Base-by-base conservation (phyloP, 1,140 invertebrate species). In the Bicyclus anynana region DNA sequence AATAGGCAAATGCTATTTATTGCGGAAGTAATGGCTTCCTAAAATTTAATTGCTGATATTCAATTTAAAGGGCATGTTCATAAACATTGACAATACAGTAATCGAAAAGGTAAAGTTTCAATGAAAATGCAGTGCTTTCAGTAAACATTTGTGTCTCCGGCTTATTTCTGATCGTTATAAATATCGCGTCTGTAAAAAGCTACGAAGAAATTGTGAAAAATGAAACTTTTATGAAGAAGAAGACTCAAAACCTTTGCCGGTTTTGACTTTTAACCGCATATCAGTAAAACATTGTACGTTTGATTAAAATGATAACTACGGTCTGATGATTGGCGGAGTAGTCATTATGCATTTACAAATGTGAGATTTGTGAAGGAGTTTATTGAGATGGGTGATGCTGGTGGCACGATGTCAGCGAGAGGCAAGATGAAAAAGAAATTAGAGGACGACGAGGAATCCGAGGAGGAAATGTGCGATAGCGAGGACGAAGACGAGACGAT, bases 21-120 rank as follows among this genome's bases (percentile, higher is more conserved):
- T 89, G 82, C 83, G 83, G 87, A 89, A 89, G 86, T 89, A 89
- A 89, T 89, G 87, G 87, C 87, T 89, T 89, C 87, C 87, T 82
- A 88, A 84, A 81, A 72, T 80, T 82, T 86, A 88, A 89, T 87
- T 89, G 78, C 69, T 74, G 70, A 67, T 70, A 74, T 75, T 76
- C 48, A 77, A 67, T 77, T 73, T 73, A 60, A 67, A 72, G 75
- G 51, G 47, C 56, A 58, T 71, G 77, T 76, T 80, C 67, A 69
- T 65, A 55, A 51, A 56, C 51, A 63, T 55, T 44, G 59, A 62
- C 59, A 26, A 68, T 70, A 66, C 54, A 54, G 64, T 49, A 38
- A 53, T 29, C 16, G 14, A 44, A 59, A 53, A 54, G 56, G 21
- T 29, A 52, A 57, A 69, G 68, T 57, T 52, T 69, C 70, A 60